Evolutionary conservation across 1,140 invertebrate species (phyloP).

Genomic region (Callitettix versicolor): DNA sequence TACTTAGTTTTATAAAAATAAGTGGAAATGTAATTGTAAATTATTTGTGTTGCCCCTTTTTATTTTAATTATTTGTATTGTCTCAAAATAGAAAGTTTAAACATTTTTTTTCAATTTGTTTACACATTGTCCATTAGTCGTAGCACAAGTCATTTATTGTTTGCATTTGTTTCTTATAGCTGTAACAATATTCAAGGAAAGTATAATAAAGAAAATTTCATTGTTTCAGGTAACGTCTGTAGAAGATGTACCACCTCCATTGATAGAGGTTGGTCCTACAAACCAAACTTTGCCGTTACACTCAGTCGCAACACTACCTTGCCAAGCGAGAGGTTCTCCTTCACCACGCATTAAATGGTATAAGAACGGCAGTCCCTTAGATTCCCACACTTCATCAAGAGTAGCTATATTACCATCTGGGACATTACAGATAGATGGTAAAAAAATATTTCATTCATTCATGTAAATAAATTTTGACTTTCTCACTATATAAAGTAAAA

Average conservation of each 20-base stretch:
- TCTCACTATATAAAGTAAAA: neutral
- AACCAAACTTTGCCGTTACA: slow-evolving; percentile 82
- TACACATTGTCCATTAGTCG: too few species aligned
- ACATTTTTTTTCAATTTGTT: too few species aligned
- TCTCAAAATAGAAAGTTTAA: too few species aligned
- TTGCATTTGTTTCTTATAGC: too few species aligned
- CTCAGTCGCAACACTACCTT: slow-evolving; percentile 69
- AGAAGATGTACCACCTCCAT: slow-evolving; percentile 74
- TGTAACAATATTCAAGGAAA: too few species aligned
- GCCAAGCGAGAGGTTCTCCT: slow-evolving; percentile 62
- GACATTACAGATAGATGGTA: slow-evolving; percentile 70
- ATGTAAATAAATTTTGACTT: neutral
- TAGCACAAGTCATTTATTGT: too few species aligned
- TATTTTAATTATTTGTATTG: too few species aligned
- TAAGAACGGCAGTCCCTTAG: slow-evolving; percentile 56
- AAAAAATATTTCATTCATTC: slow-evolving; percentile 22
- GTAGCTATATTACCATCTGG: slow-evolving; percentile 54
- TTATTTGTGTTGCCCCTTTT: too few species aligned
- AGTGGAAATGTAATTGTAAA: too few species aligned
- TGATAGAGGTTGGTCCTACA: slow-evolving; percentile 77
- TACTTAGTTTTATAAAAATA: too few species aligned
- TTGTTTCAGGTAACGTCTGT: slow-evolving; percentile 51
- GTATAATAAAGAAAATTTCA: too few species aligned
- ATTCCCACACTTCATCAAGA: slow-evolving; percentile 30
- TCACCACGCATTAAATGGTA: slow-evolving; percentile 69